Evolutionary conservation across 2,113 vertebrate genomes (phyloP).

Genomic region (Perccottus glenii): DNA sequence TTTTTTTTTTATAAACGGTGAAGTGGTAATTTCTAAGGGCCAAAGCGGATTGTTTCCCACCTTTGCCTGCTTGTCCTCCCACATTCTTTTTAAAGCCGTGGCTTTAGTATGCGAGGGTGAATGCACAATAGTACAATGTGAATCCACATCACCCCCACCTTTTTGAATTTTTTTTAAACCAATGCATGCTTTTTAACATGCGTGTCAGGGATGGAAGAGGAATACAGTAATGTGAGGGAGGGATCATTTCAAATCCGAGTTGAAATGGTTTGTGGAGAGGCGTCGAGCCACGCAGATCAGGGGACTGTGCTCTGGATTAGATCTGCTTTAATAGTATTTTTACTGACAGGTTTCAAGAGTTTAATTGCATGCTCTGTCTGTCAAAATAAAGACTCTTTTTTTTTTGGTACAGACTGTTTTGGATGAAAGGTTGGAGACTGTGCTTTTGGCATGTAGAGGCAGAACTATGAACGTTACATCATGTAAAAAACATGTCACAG

Average conservation of each 20-base stretch:
- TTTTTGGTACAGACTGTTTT: no score
- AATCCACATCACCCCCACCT: no score
- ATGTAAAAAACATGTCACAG: no score
- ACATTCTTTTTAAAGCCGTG: no score
- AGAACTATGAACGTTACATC: no score
- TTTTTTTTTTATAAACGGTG: background rate
- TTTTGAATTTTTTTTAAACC: background rate
- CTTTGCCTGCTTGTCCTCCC: background rate
- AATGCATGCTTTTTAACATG: conserved; percentile 24
- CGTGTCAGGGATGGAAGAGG: conserved; percentile 7
- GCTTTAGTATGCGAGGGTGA: no score
- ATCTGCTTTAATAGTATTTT: background rate
- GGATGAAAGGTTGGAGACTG: no score
- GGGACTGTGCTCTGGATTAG: background rate
- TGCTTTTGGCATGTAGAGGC: no score
- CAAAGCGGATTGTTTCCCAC: background rate
- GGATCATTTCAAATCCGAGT: background rate
- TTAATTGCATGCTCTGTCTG: background rate
- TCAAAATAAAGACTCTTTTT: background rate
- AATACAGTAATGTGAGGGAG: conserved; percentile 1
- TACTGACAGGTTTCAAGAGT: no score
- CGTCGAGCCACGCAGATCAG: background rate
- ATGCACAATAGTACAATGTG: no score
- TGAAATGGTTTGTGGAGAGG: background rate
- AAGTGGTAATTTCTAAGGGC: background rate